phyloP scores from a whole-genome alignment of 1,140 invertebrate genomes.

The Vanessa tameamea region DNA sequence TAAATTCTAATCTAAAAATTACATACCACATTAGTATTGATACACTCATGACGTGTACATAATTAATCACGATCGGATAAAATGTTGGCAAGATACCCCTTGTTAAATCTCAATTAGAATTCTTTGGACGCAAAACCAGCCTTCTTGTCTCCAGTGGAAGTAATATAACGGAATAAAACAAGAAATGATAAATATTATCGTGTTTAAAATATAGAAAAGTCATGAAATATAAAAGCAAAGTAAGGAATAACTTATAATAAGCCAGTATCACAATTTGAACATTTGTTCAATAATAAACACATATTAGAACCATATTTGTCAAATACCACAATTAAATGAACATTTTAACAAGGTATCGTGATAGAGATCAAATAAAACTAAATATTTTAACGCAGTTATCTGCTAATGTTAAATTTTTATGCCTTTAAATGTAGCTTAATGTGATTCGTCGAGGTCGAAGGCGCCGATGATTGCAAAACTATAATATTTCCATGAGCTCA shows the following conservation, averaged over 20 bases:
- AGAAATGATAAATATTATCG: too few species aligned
- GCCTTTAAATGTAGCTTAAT: constrained; percentile 10
- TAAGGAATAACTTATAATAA: not conserved
- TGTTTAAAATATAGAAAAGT: too few species aligned
- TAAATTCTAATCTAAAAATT: too few species aligned
- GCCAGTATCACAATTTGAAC: not conserved
- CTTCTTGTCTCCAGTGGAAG: too few species aligned
- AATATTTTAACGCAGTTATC: constrained; percentile 25
- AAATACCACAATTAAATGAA: constrained; percentile 18
- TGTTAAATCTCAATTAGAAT: too few species aligned
- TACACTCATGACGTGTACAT: too few species aligned
- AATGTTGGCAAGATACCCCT: too few species aligned
- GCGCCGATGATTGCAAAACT: not conserved
- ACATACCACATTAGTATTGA: too few species aligned
- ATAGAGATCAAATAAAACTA: constrained; percentile 28
- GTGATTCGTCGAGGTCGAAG: not conserved
- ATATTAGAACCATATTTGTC: constrained; percentile 5
- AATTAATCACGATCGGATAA: too few species aligned
- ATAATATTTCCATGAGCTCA: not conserved
- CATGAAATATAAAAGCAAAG: not conserved
- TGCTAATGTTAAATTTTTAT: constrained; percentile 14
- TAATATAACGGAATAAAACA: too few species aligned
- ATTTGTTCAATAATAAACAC: not conserved
- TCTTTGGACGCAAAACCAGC: too few species aligned
- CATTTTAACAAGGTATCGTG: constrained; percentile 24